Percentiles rank a stretch among this genome's conserved stretches.
phyloP scores from a whole-genome alignment of 2,113 vertebrate species.

The Hippocampus zosterae region DNA sequence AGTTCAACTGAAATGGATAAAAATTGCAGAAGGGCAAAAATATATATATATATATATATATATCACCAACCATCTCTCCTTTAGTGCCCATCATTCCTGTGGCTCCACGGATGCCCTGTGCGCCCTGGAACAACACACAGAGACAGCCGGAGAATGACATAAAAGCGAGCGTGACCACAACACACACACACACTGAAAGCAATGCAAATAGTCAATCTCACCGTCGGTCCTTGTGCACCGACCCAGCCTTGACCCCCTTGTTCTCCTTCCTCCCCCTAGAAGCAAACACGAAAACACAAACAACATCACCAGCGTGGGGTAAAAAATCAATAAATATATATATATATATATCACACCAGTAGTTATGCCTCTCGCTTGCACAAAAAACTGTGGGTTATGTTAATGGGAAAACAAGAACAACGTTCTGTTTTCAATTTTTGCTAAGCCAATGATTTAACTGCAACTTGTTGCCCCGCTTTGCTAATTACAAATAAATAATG shows the following conservation, averaged over 20 bases:
- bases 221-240: slow-evolving; percentile 85
- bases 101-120: slow-evolving; percentile 84
- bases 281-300: slow-evolving; percentile 15
- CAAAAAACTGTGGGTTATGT: slow-evolving; percentile 6
- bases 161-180: neutral
- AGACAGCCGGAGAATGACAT: slow-evolving; percentile 19
- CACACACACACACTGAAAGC: neutral
- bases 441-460: slow-evolving; percentile 30
- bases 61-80: slow-evolving; percentile 82
- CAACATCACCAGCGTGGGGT: neutral
- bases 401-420: slow-evolving; percentile 36
- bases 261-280: slow-evolving; percentile 91
- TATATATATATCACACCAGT: neutral
- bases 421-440: neutral
- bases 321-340: too few species aligned
- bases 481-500: slow-evolving; percentile 46
- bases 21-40: neutral
- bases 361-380: slow-evolving; percentile 4
- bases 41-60: too few species aligned
- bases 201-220: slow-evolving; percentile 67
- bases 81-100: slow-evolving; percentile 84
- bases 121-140: slow-evolving; percentile 75
- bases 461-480: slow-evolving; percentile 25
- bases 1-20: neutral
- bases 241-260: slow-evolving; percentile 84